Evolutionary conservation across 2,888 invertebrate species (phyloP), one percentile per base, ranked within the genome.

Genomic region (Lochmaea capreae): DNA sequence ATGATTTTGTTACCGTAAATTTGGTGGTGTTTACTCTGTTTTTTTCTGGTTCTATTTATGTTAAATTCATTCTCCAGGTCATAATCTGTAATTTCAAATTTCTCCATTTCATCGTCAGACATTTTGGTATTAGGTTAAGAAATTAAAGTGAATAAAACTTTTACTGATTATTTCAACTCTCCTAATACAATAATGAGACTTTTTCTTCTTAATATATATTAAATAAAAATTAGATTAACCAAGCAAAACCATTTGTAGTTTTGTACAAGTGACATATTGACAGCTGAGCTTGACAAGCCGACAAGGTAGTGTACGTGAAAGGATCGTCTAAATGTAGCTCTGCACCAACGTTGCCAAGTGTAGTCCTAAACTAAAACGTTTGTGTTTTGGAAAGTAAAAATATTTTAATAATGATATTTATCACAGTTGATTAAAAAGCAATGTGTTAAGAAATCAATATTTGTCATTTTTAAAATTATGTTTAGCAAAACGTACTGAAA

Each of bases 61-160:
- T 96, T 96, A 85, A 98, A 97, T 87, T 97, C 97, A 88, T 96
- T 95, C 77, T 95, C 94, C 81, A 98, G 89, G 89, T 99, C 99
- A 84, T 95, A 94, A 84, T 98, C 97, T 0, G 97, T 96, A 74
- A 99, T 93, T 89, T 98, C 97, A 87, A 99, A 99, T 70, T 93
- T 92, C 88, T 97, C 97, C 81, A 96, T 93, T 88, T 98, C 98
- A 83, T 95, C 94, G 74, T 94, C 95, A 5, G 93, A 92, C 93
- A 93, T 94, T 12, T 66, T 54, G 16, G 16, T 10, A 16, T 9
- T 59, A 0, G 1, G 5, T 12, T 33, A 5, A 14, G 59, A 9
- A 12, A 59, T 14, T 59, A 1, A 14, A 18, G 10, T 59, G 2
- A 9, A 18, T 26, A 33, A 26, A 46, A 12, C 11, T 46, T 12